Conservation (phyloP, 1,140 invertebrate species). For the Scaptomyza graminum region DNA sequence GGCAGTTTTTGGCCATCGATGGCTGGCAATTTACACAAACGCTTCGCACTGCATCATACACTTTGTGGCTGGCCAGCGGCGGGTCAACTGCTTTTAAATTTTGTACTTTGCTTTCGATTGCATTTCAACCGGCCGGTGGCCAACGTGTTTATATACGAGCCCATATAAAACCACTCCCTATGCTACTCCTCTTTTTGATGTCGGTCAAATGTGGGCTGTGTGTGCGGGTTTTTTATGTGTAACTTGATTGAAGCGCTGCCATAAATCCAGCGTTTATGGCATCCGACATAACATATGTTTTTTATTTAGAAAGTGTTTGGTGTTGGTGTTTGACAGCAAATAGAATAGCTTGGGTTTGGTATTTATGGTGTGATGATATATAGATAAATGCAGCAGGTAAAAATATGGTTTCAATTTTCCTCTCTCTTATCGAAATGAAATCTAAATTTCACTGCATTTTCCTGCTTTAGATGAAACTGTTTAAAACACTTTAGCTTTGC, state of each 20-base stretch:
- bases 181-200: not conserved
- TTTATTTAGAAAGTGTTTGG: not conserved
- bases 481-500: not conserved
- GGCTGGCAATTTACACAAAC: slow-evolving; percentile 91
- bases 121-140: slow-evolving; percentile 90
- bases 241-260: slow-evolving; percentile 1
- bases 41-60: slow-evolving; percentile 91
- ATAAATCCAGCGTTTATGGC: not conserved
- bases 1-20: slow-evolving; percentile 91
- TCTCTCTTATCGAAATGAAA: too few relatives aligned
- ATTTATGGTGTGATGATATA: not conserved
- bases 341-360: not conserved
- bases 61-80: slow-evolving; percentile 89
- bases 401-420: too few relatives aligned
- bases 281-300: not conserved
- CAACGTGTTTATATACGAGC: slow-evolving; percentile 89
- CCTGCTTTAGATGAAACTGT: not conserved
- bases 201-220: not conserved
- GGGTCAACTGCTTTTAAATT: slow-evolving; percentile 63
- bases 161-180: not conserved
- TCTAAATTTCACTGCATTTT: too few relatives aligned
- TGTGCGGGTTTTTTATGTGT: slow-evolving; percentile 1
- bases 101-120: slow-evolving; percentile 73
- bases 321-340: not conserved
- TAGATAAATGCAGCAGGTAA: too few relatives aligned